phyloP scores from a whole-genome alignment of 2,888 invertebrate genomes.

The Sclerodermus sp. region DNA sequence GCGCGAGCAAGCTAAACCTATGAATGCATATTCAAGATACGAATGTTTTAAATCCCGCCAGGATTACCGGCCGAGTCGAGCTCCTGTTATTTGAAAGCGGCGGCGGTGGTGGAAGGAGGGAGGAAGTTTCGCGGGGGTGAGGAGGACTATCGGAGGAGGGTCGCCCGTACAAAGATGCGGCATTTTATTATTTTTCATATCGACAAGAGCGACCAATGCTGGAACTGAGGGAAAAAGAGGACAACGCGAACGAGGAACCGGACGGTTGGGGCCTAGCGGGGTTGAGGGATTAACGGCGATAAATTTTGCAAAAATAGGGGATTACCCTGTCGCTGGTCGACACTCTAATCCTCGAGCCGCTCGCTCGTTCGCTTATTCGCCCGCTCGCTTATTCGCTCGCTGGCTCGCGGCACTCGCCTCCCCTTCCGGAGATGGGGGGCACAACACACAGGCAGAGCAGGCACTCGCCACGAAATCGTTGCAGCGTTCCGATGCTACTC shows the following conservation, averaged over 20 bases:
- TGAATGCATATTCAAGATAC: conserved; percentile 53
- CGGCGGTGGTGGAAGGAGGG: too few relatives aligned
- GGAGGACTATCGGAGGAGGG: conserved; percentile 7
- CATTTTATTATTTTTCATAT: conserved; percentile 49
- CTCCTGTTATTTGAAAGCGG: conserved; percentile 1
- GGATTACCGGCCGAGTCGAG: conserved; percentile 43
- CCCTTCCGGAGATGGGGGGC: conserved; percentile 12
- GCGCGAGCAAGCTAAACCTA: conserved; percentile 35
- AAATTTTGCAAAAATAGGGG: conserved; percentile 59
- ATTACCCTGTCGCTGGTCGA: conserved; percentile 57
- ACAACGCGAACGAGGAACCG: conserved; percentile 15
- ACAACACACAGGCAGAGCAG: too few relatives aligned
- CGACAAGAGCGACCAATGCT: conserved; percentile 31
- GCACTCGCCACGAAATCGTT: background rate
- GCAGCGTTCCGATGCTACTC: conserved; percentile 3
- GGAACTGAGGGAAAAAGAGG: conserved; percentile 19
- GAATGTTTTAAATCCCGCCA: conserved; percentile 51
- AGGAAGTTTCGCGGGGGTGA: too few relatives aligned
- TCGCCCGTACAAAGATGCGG: conserved; percentile 23
- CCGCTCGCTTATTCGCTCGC: conserved; percentile 29
- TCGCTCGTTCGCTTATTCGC: conserved; percentile 20
- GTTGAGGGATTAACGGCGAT: conserved; percentile 57
- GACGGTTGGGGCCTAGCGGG: conserved; percentile 11
- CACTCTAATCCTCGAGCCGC: conserved; percentile 54
- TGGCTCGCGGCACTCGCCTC: conserved; percentile 16